A percentile compares a stretch with the other conserved stretches of the same genome.
These are phyloP conservation scores for Mus caroli DNA, from an alignment of 2,797 vertebrate genomes.

Conservation along the genomic window DNA sequence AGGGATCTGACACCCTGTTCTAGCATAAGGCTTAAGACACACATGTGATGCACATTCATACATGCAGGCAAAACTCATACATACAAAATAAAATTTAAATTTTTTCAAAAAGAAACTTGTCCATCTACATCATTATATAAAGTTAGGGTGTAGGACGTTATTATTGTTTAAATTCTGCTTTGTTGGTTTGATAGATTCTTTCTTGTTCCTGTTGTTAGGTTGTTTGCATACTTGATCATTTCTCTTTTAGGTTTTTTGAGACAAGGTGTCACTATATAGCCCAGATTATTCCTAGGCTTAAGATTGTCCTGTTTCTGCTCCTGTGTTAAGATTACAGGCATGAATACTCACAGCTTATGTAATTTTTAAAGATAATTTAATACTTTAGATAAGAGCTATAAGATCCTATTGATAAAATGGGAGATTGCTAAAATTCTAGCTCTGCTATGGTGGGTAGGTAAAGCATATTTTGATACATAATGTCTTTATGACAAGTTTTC, in stretches of 20 bases:
- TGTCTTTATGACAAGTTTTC: conserved; percentile 30
- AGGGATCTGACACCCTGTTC: not conserved
- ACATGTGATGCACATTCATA: not conserved
- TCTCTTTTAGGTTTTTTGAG: not conserved
- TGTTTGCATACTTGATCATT: not conserved
- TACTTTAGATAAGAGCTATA: conserved; percentile 35
- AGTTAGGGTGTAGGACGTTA: not conserved
- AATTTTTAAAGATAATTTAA: conserved; percentile 47
- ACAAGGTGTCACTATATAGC: not conserved
- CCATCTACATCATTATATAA: conserved; percentile 41
- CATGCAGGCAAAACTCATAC: not conserved
- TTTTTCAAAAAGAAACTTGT: conserved; percentile 36
- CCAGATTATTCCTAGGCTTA: not conserved
- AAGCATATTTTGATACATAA: conserved; percentile 40
- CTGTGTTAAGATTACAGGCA: not conserved
- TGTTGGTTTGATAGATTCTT: not conserved
- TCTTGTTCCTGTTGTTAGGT: not conserved
- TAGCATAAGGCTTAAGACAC: not conserved
- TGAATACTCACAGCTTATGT: not conserved
- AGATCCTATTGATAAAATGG: conserved; percentile 52
- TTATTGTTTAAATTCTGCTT: not conserved
- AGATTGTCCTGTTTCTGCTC: not conserved
- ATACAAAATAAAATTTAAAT: not conserved
- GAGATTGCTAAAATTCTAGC: conserved; percentile 22
- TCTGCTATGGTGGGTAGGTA: conserved; percentile 44